A percentile compares a stretch with the other conserved stretches of the same genome.
phyloP scores from a whole-genome alignment of 2,888 invertebrate genomes.

The Copidosoma aretas region DNA sequence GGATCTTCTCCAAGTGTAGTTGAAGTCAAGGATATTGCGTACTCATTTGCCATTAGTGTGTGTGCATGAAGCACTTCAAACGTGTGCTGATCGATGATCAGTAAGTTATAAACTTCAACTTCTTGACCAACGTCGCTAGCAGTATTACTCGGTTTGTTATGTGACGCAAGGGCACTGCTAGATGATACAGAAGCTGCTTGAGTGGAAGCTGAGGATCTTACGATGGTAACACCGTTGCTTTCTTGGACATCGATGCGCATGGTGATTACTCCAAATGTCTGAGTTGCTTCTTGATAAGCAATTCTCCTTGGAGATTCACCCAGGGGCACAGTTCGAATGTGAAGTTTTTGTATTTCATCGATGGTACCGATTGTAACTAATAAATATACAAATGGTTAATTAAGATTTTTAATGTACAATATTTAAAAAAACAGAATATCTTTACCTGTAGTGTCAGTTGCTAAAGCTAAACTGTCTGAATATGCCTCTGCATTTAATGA shows the following conservation, averaged over 20 bases:
- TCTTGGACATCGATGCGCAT: constrained; percentile 89
- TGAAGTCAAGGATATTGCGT: constrained; percentile 88
- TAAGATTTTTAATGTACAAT: not conserved
- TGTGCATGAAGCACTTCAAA: constrained; percentile 96
- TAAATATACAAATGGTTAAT: constrained; percentile 9
- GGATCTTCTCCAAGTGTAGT: constrained; percentile 91
- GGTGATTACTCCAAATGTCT: constrained; percentile 93
- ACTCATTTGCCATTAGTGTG: constrained; percentile 89
- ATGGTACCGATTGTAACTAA: constrained; percentile 92
- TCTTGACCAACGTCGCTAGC: constrained; percentile 76
- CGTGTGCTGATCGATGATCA: constrained; percentile 94
- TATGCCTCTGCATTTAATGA: constrained; percentile 94
- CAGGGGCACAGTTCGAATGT: constrained; percentile 93
- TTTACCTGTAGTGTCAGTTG: constrained; percentile 76
- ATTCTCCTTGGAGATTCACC: constrained; percentile 94
- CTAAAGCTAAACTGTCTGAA: constrained; percentile 88
- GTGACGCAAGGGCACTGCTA: constrained; percentile 61
- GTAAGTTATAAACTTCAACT: constrained; percentile 86
- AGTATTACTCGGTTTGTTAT: constrained; percentile 60
- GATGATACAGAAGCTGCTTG: constrained; percentile 73
- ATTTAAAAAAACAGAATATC: not conserved
- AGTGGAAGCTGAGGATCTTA: constrained; percentile 79
- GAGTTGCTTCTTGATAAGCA: constrained; percentile 91
- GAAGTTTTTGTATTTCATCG: constrained; percentile 97
- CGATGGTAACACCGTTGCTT: constrained; percentile 68